phyloP scores from a whole-genome alignment of 2,888 invertebrate species.

The Epistrophe eligans region DNA sequence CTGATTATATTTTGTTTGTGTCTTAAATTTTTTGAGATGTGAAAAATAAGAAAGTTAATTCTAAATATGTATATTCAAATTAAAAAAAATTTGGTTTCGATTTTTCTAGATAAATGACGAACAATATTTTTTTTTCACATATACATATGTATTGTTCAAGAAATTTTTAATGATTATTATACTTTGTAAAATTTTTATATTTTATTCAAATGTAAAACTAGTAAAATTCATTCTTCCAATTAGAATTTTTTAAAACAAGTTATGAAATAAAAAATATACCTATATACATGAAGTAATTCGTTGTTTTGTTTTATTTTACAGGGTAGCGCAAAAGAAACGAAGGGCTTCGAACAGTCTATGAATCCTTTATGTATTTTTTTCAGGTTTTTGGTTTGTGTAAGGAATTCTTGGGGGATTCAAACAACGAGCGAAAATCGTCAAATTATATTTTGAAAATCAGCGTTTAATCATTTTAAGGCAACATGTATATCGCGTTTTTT shows the following conservation, averaged over 20 bases:
- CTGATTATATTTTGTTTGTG: constrained; percentile 30
- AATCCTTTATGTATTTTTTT: too few relatives aligned
- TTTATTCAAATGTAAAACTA: constrained; percentile 46
- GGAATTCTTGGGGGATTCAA: too few relatives aligned
- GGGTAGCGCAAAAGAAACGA: too few relatives aligned
- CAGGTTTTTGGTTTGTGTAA: too few relatives aligned
- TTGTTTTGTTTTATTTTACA: too few relatives aligned
- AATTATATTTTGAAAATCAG: too few relatives aligned
- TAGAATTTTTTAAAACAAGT: constrained; percentile 35
- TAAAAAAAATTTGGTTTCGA: constrained; percentile 19
- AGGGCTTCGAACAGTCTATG: too few relatives aligned
- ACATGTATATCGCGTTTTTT: too few relatives aligned
- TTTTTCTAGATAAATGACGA: neutral
- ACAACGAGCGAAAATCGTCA: too few relatives aligned
- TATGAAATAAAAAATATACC: constrained; percentile 17
- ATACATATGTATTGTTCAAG: neutral
- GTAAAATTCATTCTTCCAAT: constrained; percentile 60
- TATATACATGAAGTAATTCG: too few relatives aligned
- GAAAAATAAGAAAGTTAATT: constrained; percentile 23
- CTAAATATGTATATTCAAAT: constrained; percentile 1
- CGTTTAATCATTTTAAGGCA: too few relatives aligned
- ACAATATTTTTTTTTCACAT: neutral
- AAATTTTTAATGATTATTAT: neutral
- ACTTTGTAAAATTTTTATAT: neutral
- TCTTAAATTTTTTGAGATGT: constrained; percentile 43